Percentiles rank a stretch among this genome's conserved stretches.
Conservation (phyloP, 2,888 invertebrate species). For the Tachina lurida region DNA sequence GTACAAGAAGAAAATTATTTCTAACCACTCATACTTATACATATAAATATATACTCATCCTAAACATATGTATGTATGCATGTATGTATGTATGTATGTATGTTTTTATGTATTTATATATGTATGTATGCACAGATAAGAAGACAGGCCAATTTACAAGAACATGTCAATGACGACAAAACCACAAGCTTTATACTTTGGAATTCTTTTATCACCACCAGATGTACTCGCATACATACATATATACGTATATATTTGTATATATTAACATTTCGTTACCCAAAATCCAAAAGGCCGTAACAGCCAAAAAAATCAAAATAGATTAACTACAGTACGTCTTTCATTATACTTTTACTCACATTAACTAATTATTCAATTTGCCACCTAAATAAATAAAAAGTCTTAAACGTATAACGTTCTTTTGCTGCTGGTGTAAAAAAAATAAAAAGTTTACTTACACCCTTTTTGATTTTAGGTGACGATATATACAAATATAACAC, state of each 20-base stretch:
- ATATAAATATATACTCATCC: background rate
- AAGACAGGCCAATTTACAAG: constrained; percentile 68
- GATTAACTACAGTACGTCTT: too few relatives aligned
- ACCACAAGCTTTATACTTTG: constrained; percentile 59
- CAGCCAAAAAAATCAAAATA: too few relatives aligned
- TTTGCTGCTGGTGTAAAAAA: too few relatives aligned
- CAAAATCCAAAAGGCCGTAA: too few relatives aligned
- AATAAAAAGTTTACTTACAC: too few relatives aligned
- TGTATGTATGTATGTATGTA: constrained; percentile 38
- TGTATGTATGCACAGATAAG: constrained; percentile 57
- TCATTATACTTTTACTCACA: too few relatives aligned
- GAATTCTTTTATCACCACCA: constrained; percentile 9
- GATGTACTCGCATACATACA: too few relatives aligned
- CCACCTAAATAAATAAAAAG: too few relatives aligned
- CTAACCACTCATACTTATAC: background rate
- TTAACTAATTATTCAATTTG: too few relatives aligned
- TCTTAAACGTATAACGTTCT: too few relatives aligned
- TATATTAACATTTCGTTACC: too few relatives aligned
- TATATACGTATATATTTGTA: background rate
- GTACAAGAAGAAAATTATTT: constrained; percentile 39
- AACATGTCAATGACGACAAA: constrained; percentile 61
- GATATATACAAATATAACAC: background rate
- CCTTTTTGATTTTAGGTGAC: too few relatives aligned
- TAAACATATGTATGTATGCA: background rate
- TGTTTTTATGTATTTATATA: constrained; percentile 28